phyloP scores from a whole-genome alignment of 2,113 vertebrate genomes.

The Phyllopteryx taeniolatus region DNA sequence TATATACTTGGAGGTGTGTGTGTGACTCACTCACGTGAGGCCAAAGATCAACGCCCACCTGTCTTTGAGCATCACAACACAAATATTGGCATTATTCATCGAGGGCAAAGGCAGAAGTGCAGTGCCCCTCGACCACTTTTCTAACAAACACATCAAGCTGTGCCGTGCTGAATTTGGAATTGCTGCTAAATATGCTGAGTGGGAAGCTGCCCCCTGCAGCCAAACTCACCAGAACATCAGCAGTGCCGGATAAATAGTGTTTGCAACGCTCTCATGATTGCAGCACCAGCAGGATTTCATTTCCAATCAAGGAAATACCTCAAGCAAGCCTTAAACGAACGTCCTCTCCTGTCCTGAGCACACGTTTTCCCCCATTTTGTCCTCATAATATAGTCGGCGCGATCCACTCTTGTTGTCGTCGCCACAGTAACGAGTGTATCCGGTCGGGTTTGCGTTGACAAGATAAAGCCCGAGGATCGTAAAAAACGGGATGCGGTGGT shows the following conservation, averaged over 20 bases:
- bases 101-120: conserved; percentile 49
- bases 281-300: conserved; percentile 31
- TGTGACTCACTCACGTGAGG: conserved; percentile 49
- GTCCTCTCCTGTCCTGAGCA: no score
- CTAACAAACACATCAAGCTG: conserved; percentile 61
- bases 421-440: no score
- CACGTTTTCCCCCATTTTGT: no score
- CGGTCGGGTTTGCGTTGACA: no score
- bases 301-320: conserved; percentile 30
- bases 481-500: no score
- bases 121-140: conserved; percentile 62
- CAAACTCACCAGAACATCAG: conserved; percentile 57
- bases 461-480: no score
- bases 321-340: no score
- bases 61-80: conserved; percentile 45
- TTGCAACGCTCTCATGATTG: conserved; percentile 23
- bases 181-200: conserved; percentile 49
- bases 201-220: conserved; percentile 58
- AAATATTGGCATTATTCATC: conserved; percentile 65
- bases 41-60: conserved; percentile 59
- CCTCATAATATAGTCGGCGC: no score
- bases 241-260: conserved; percentile 45
- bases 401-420: no score
- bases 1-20: conserved; percentile 47
- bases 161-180: conserved; percentile 52